A percentile compares a stretch with the other conserved stretches of the same genome.
phyloP scores from a whole-genome alignment of 2,888 invertebrate species.

The Plemyria rubiginata region DNA sequence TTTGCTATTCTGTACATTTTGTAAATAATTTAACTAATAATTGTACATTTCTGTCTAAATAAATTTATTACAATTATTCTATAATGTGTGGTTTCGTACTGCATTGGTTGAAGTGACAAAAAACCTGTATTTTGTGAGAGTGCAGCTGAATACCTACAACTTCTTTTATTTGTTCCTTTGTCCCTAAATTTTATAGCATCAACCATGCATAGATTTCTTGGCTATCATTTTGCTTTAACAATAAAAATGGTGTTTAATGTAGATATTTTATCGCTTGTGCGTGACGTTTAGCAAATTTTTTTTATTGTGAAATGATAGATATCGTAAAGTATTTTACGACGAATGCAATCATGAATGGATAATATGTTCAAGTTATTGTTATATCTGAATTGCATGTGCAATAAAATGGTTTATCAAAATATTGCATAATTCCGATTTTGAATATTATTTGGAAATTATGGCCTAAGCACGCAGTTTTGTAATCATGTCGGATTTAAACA shows the following conservation, averaged over 20 bases:
- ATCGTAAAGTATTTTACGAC: conserved; percentile 34
- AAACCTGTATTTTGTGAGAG: conserved; percentile 36
- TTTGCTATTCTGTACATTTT: too few species aligned
- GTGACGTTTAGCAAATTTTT: conserved; percentile 73
- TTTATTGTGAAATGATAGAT: conserved; percentile 68
- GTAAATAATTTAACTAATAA: too few species aligned
- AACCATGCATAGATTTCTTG: conserved; percentile 75
- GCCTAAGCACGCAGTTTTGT: not conserved
- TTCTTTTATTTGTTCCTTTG: conserved; percentile 69
- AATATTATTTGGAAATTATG: not conserved
- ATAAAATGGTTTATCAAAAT: not conserved
- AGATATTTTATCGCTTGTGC: conserved; percentile 65
- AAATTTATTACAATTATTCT: too few species aligned
- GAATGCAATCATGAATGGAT: conserved; percentile 13
- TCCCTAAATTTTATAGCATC: conserved; percentile 72
- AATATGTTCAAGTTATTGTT: not conserved
- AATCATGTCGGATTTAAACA: not conserved
- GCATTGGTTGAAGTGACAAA: not conserved
- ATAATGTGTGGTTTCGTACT: not conserved
- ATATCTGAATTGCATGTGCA: not conserved
- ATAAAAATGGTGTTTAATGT: conserved; percentile 75
- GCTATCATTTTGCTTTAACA: conserved; percentile 72
- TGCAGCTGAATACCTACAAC: conserved; percentile 1
- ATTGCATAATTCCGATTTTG: not conserved
- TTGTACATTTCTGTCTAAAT: too few species aligned